phyloP scores from a whole-genome alignment of 2,113 vertebrate species.

The Oreochromis aureus region DNA sequence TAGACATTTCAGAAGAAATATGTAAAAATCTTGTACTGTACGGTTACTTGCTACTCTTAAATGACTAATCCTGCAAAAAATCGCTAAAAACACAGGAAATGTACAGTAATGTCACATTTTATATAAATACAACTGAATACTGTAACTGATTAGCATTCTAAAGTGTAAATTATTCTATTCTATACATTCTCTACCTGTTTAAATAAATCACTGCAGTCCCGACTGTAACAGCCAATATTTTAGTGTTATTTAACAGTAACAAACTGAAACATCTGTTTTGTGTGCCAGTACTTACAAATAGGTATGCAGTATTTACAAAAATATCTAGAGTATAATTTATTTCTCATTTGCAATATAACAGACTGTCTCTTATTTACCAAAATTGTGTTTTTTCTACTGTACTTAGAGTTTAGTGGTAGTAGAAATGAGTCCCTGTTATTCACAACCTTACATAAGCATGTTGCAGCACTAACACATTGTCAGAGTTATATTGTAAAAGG shows the following conservation, averaged over 20 bases:
- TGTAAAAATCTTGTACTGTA: neutral
- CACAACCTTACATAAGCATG: neutral
- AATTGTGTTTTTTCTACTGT: neutral
- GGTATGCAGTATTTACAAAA: neutral
- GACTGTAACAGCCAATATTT: fast-evolving
- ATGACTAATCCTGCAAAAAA: neutral
- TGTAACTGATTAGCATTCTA: neutral
- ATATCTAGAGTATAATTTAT: neutral
- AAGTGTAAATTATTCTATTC: neutral
- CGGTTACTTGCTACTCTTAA: neutral
- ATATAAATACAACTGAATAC: neutral
- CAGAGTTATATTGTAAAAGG: neutral
- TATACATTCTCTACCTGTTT: neutral
- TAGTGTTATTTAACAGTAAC: neutral
- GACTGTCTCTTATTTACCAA: neutral
- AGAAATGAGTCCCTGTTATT: neutral
- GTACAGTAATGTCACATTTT: neutral
- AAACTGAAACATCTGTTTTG: neutral
- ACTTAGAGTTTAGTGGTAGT: neutral
- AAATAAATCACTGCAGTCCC: fast-evolving
- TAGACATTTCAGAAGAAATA: neutral
- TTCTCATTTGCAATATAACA: neutral
- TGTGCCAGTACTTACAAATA: neutral
- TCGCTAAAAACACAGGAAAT: neutral
- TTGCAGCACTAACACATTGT: neutral